Percentiles rank a stretch among this genome's conserved stretches.
Conservation (phyloP, 2,888 invertebrate species). For the Aporophyla nigra region DNA sequence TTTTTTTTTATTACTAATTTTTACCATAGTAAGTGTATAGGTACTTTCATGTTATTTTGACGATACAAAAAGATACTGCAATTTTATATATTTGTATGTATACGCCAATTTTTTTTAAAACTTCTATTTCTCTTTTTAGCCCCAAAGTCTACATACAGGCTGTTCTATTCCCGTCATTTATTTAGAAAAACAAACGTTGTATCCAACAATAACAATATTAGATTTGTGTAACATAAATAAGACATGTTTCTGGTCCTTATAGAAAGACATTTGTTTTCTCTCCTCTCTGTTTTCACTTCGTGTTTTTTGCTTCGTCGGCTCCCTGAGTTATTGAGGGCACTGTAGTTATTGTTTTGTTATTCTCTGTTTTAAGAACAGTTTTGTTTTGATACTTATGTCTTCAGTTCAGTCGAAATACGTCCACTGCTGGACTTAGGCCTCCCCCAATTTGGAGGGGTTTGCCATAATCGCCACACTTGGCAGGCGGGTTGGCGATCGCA, state of each 20-base stretch:
- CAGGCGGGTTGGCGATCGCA: too few relatives aligned
- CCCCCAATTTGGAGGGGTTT: too few relatives aligned
- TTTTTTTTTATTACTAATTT: too few relatives aligned
- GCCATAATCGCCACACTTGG: too few relatives aligned
- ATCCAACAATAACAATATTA: constrained; percentile 18
- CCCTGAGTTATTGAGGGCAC: constrained; percentile 35
- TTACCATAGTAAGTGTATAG: too few relatives aligned
- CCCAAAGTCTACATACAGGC: background rate
- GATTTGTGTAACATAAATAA: constrained; percentile 39
- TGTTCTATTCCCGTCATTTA: constrained; percentile 17
- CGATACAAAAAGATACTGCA: too few relatives aligned
- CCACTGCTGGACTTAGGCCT: too few relatives aligned
- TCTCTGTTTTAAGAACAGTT: constrained; percentile 10
- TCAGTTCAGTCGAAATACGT: background rate
- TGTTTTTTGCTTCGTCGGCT: constrained; percentile 41
- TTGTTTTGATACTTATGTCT: constrained; percentile 7
- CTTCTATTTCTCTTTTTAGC: background rate
- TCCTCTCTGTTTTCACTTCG: constrained; percentile 30
- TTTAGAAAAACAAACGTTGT: constrained; percentile 9
- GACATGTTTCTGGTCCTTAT: constrained; percentile 14
- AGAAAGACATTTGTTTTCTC: constrained; percentile 31
- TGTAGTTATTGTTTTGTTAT: constrained; percentile 45
- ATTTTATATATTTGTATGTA: background rate
- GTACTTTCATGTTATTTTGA: too few relatives aligned
- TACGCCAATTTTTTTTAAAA: background rate